Evolutionary conservation across 2,888 invertebrate species (phyloP).

Genomic region (Cerastis leucographa): DNA sequence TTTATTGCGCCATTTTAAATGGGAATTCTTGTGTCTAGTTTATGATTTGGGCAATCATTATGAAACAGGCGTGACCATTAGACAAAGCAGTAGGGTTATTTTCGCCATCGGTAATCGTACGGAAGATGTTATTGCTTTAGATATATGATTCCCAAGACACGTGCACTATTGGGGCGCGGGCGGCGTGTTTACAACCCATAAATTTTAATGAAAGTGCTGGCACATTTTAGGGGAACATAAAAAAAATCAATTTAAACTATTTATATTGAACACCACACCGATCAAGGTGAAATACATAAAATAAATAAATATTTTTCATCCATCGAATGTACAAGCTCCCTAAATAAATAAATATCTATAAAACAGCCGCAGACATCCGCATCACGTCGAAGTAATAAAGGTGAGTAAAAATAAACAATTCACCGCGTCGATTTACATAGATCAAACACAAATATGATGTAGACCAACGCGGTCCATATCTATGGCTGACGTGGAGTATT

Average conservation of each 20-base stretch:
- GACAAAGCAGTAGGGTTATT: slow-evolving; percentile 80
- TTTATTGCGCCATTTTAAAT: slow-evolving; percentile 78
- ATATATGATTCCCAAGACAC: slow-evolving; percentile 77
- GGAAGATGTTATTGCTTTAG: slow-evolving; percentile 75
- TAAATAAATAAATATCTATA: slow-evolving; percentile 43
- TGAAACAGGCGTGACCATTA: slow-evolving; percentile 81
- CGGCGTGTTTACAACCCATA: slow-evolving; percentile 71
- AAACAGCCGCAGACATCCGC: slow-evolving; percentile 33
- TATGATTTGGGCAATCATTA: slow-evolving; percentile 79
- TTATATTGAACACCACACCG: slow-evolving; percentile 41
- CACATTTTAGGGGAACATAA: slow-evolving; percentile 70
- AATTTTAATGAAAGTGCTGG: slow-evolving; percentile 76
- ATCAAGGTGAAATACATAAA: slow-evolving; percentile 50
- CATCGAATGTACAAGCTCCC: slow-evolving; percentile 11
- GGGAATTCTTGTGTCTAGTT: slow-evolving; percentile 78
- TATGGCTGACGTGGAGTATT: slow-evolving; percentile 58
- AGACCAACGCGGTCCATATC: slow-evolving; percentile 70
- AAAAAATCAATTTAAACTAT: slow-evolving; percentile 59
- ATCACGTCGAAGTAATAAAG: slow-evolving; percentile 55
- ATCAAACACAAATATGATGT: slow-evolving; percentile 72
- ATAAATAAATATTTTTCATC: slow-evolving; percentile 39
- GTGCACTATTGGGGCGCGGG: slow-evolving; percentile 72
- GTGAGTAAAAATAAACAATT: slow-evolving; percentile 71
- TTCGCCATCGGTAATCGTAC: slow-evolving; percentile 76
- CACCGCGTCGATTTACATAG: slow-evolving; percentile 62